These are phyloP conservation scores for Tetragonula clypearis DNA, from an alignment of 1,140 invertebrate species.

Conservation along the genomic window DNA sequence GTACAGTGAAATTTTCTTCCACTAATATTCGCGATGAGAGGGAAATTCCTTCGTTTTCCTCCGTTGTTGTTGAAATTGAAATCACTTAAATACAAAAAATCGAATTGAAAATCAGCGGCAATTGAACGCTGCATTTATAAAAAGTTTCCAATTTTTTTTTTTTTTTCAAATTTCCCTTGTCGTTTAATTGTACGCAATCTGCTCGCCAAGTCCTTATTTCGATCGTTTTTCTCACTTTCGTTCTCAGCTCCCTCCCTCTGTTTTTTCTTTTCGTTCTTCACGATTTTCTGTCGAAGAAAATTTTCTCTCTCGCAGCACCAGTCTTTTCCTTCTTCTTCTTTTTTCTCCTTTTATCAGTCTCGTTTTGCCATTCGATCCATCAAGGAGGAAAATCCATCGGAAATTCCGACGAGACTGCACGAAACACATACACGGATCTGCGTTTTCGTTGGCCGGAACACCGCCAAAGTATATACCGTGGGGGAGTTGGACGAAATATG, in stretches of 20 bases:
- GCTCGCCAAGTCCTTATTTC: too few species aligned
- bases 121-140: too few species aligned
- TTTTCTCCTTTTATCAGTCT: neutral
- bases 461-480: neutral
- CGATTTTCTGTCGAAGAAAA: too few species aligned
- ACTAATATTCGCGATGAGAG: too few species aligned
- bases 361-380: neutral
- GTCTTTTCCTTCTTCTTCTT: neutral
- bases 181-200: too few species aligned
- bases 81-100: too few species aligned
- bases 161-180: too few species aligned
- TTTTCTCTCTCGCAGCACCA: neutral
- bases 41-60: neutral
- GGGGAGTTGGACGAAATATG: slow-evolving; percentile 35
- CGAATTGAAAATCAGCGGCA: too few species aligned
- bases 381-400: neutral
- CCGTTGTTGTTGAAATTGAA: too few species aligned
- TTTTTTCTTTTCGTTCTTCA: neutral
- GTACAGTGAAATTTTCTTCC: too few species aligned
- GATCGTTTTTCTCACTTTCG: too few species aligned
- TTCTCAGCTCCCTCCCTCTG: neutral
- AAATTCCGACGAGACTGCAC: neutral
- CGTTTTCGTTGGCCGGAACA: slow-evolving; percentile 50
- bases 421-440: slow-evolving; percentile 25
- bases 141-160: too few species aligned